phyloP scores from a whole-genome alignment of 2,888 invertebrate species.

The Mallateleia sp. region DNA sequence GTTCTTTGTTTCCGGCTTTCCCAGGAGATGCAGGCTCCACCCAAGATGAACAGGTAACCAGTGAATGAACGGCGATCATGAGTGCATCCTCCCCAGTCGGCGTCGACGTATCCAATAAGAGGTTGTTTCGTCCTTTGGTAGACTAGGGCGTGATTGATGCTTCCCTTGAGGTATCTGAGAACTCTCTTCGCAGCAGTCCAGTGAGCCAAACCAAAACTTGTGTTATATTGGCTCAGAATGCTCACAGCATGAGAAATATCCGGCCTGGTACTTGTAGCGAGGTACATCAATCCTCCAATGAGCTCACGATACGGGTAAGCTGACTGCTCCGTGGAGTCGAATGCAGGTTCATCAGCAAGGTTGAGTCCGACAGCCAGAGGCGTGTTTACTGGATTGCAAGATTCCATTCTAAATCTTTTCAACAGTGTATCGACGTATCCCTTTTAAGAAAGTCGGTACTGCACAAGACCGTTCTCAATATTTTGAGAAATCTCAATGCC shows the following conservation, averaged over 20 bases:
- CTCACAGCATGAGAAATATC: constrained; percentile 31
- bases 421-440: constrained; percentile 54
- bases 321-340: neutral
- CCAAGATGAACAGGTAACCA: constrained; percentile 39
- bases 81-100: constrained; percentile 51
- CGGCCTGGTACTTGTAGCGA: constrained; percentile 15
- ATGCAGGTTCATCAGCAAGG: neutral
- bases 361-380: constrained; percentile 22
- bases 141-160: neutral
- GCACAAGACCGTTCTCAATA: neutral
- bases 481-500: constrained; percentile 76
- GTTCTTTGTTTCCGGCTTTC: constrained; percentile 73
- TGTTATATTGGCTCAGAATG: constrained; percentile 27
- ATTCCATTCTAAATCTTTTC: constrained; percentile 66
- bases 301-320: neutral
- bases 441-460: constrained; percentile 20
- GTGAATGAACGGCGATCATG: constrained; percentile 40
- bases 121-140: constrained; percentile 14
- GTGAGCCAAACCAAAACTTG: neutral
- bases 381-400: constrained; percentile 58
- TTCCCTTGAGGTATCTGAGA: constrained; percentile 35
- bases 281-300: constrained; percentile 26
- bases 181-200: constrained; percentile 35
- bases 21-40: constrained; percentile 47
- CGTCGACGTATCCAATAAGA: constrained; percentile 42